Conservation (phyloP, 1,140 invertebrate species). For the Brachionus rotundiformis region DNA sequence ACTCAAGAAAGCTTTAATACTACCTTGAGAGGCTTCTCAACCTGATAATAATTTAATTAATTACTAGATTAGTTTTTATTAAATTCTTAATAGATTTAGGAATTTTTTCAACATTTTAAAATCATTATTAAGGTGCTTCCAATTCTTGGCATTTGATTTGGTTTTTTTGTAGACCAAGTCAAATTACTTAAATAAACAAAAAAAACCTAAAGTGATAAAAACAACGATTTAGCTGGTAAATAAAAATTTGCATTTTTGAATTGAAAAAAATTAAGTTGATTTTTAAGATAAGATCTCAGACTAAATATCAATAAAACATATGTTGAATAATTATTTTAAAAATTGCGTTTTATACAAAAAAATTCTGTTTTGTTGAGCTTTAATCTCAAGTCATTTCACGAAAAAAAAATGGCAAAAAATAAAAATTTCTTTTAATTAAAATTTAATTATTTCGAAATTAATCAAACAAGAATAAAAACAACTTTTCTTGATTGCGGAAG, state of each 20-base stretch:
- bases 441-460: not conserved
- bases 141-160: not conserved
- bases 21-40: not conserved
- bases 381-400: no score
- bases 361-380: not conserved
- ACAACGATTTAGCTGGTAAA: not conserved
- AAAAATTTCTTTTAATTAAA: not conserved
- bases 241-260: not conserved
- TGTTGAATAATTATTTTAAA: not conserved
- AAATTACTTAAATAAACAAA: not conserved
- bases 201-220: not conserved
- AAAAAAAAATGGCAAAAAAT: no score
- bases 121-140: not conserved
- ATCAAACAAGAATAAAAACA: not conserved
- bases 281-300: not conserved
- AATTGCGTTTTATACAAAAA: not conserved
- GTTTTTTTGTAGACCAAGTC: not conserved
- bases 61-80: not conserved
- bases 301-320: slow-evolving; percentile 11
- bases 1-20: not conserved
- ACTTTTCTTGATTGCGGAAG: not conserved
- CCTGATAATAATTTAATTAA: not conserved
- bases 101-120: not conserved
- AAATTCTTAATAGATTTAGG: not conserved
- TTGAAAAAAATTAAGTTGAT: not conserved